These are phyloP conservation scores for Lasioglossum calceatum DNA, from an alignment of 2,888 invertebrate genomes.

Conservation along the genomic window DNA sequence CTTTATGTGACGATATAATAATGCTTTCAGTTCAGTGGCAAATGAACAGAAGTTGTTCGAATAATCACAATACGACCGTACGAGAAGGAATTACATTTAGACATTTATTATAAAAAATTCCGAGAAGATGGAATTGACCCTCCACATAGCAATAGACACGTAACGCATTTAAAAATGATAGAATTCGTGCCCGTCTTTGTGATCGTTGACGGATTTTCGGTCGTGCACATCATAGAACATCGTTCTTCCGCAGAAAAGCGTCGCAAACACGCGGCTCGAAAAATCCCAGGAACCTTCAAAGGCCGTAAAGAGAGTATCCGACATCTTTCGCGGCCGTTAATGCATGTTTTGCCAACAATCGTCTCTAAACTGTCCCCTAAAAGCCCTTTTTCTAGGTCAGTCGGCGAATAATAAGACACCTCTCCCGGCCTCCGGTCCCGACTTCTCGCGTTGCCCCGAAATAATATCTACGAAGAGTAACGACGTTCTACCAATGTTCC, in stretches of 20 bases:
- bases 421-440: background rate
- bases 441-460: background rate
- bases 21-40: background rate
- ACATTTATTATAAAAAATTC: background rate
- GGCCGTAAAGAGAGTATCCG: background rate
- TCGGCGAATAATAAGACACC: background rate
- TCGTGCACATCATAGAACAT: background rate
- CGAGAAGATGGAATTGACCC: background rate
- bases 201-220: no score
- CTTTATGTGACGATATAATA: background rate
- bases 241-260: background rate
- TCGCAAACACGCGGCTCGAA: constrained; percentile 6
- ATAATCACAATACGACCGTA: background rate
- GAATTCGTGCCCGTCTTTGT: background rate
- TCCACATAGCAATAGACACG: background rate
- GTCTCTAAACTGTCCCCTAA: background rate
- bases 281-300: background rate
- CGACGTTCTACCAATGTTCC: background rate
- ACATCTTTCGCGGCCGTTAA: background rate
- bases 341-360: background rate
- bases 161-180: background rate
- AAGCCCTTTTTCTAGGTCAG: background rate
- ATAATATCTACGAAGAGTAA: background rate
- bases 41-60: background rate
- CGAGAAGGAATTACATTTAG: background rate